phyloP scores from a whole-genome alignment of 30 jellyfish, hydroid and myxozoan species.

The Morbakka virulenta region DNA sequence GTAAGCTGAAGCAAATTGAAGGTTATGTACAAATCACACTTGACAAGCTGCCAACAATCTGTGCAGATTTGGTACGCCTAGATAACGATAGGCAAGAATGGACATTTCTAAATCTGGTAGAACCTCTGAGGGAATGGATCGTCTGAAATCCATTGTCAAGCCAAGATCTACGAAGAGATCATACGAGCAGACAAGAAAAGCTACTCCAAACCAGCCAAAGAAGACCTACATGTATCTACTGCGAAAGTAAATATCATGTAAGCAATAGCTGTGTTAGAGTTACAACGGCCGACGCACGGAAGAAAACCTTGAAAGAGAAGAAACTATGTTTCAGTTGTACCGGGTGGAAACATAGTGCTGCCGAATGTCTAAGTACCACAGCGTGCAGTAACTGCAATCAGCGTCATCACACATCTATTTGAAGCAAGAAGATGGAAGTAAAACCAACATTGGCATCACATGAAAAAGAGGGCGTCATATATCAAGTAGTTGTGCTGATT shows the following conservation, averaged over 20 bases:
- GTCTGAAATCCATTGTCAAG: constrained; percentile 27
- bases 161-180: background rate
- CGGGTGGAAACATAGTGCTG: constrained; percentile 55
- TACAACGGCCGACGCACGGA: constrained; percentile 18
- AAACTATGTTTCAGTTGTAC: constrained; percentile 53
- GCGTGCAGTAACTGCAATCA: constrained; percentile 46
- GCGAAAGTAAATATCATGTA: constrained; percentile 32
- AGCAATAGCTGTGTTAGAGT: constrained; percentile 33
- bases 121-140: constrained; percentile 28
- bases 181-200: background rate
- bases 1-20: constrained; percentile 21
- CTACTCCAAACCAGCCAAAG: no score
- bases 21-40: constrained; percentile 51
- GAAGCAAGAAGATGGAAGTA: constrained; percentile 36
- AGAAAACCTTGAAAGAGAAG: constrained; percentile 12
- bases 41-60: constrained; percentile 46
- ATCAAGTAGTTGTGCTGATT: constrained; percentile 40
- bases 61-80: constrained; percentile 41
- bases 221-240: constrained; percentile 52
- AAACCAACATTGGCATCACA: constrained; percentile 21
- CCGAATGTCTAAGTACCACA: constrained; percentile 38
- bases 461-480: constrained; percentile 19
- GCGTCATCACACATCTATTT: constrained; percentile 70
- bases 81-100: constrained; percentile 55
- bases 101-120: constrained; percentile 43